Percentiles rank a stretch among this genome's conserved stretches.
Conservation (phyloP, 2,888 invertebrate species). For the Phorcus lineatus region DNA sequence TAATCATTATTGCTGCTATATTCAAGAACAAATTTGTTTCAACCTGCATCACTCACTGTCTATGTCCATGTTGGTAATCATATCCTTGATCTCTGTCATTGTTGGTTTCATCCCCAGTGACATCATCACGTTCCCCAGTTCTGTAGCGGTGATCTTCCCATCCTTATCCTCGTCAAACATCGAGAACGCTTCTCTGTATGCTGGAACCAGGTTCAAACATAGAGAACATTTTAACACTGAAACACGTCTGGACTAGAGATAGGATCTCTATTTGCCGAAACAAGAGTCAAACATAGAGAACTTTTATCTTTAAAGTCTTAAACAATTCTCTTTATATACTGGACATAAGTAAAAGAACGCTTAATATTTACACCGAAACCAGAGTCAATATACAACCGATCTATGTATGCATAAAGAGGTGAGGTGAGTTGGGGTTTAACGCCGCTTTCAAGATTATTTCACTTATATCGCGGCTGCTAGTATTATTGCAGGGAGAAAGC, state of each 20-base stretch:
- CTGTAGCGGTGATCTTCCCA: constrained; percentile 99
- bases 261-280: constrained; percentile 85
- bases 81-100: constrained; percentile 98
- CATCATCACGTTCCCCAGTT: constrained; percentile 98
- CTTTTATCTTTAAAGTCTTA: not conserved
- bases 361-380: too few species aligned
- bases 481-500: too few species aligned
- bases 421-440: too few species aligned
- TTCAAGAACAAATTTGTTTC: constrained; percentile 91
- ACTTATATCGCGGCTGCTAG: too few species aligned
- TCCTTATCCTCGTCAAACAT: constrained; percentile 99
- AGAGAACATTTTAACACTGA: too few species aligned
- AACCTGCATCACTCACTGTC: constrained; percentile 98
- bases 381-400: too few species aligned
- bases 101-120: constrained; percentile 99
- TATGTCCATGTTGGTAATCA: constrained; percentile 99
- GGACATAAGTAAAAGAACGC: too few species aligned
- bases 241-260: too few species aligned
- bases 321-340: too few species aligned
- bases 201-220: constrained; percentile 80
- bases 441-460: too few species aligned
- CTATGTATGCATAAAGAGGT: too few species aligned
- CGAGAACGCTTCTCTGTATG: constrained; percentile 95
- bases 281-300: constrained; percentile 84
- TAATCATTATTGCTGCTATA: constrained; percentile 73